Percentiles rank a stretch among this genome's conserved stretches.
Evolutionary conservation across 2,113 vertebrate genomes (phyloP).

Genomic region (Trichechus manatus): DNA sequence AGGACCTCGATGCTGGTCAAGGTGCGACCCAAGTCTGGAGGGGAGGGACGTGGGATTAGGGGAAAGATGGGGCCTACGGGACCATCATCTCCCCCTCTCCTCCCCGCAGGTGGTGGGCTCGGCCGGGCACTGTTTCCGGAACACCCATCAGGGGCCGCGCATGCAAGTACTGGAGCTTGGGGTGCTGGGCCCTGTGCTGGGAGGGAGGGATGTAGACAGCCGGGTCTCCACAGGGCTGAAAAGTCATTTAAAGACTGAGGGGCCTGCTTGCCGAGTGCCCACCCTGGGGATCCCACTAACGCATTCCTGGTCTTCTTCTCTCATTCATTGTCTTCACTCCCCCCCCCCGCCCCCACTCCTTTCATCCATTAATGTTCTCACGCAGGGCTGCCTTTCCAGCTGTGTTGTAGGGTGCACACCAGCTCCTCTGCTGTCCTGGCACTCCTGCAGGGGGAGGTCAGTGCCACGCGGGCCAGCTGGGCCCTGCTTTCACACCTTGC

Average conservation of each 20-base stretch:
- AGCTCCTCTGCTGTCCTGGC: background rate
- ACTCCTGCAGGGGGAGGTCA: background rate
- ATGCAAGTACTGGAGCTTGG: constrained; percentile 69
- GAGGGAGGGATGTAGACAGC: background rate
- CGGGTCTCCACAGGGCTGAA: background rate
- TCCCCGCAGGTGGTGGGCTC: constrained; percentile 63
- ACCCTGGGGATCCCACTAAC: background rate
- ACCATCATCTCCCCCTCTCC: background rate
- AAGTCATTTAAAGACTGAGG: background rate
- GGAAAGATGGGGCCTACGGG: background rate
- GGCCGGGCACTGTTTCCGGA: constrained; percentile 60
- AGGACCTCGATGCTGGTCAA: constrained; percentile 68
- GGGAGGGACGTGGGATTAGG: background rate
- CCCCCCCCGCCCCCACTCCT: background rate
- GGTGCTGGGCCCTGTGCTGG: background rate
- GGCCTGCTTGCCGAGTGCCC: background rate
- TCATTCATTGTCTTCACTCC: background rate
- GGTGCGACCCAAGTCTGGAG: constrained; percentile 10
- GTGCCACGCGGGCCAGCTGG: accelerated
- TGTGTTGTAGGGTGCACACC: too few relatives aligned
- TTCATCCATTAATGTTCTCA: background rate
- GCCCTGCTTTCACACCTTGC: background rate
- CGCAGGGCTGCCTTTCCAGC: background rate
- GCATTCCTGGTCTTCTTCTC: background rate
- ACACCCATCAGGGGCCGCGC: background rate